These are phyloP conservation scores for Actinia tenebrosa DNA, from an alignment of 64 coral and sea anemone species.

Conservation along the genomic window DNA sequence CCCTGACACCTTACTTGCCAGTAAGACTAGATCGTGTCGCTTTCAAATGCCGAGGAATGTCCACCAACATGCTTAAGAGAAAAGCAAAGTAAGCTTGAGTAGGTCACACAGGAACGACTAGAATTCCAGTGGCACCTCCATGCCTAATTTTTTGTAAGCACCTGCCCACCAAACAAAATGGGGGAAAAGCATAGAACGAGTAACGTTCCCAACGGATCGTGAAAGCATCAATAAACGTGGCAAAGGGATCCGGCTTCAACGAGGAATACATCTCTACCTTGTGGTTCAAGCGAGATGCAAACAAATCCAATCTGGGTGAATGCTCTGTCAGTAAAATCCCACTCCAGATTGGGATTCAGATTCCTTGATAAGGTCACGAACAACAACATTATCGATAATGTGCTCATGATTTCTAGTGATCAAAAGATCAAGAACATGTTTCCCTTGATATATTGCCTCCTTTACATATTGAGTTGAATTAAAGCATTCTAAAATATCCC, in stretches of 20 bases:
- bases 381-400: background rate
- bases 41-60: constrained; percentile 11
- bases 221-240: constrained; percentile 11
- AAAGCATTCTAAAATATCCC: background rate
- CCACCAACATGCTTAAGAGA: constrained; percentile 33
- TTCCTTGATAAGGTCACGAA: constrained; percentile 5
- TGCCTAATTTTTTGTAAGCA: constrained; percentile 31
- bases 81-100: constrained; percentile 41
- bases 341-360: background rate
- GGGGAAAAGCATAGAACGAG: constrained; percentile 44
- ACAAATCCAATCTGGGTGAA: constrained; percentile 16
- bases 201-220: constrained; percentile 7
- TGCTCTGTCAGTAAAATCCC: background rate
- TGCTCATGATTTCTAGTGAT: background rate
- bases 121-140: constrained; percentile 26
- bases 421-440: background rate
- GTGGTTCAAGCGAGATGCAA: constrained; percentile 9
- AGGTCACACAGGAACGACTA: constrained; percentile 35
- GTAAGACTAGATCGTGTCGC: constrained; percentile 4
- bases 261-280: constrained; percentile 1
- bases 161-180: constrained; percentile 21
- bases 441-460: background rate
- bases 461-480: background rate
- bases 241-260: constrained; percentile 13
- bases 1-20: constrained; percentile 26